Conservation (phyloP, 2,888 invertebrate genomes). For the Anthoptus insignis region DNA sequence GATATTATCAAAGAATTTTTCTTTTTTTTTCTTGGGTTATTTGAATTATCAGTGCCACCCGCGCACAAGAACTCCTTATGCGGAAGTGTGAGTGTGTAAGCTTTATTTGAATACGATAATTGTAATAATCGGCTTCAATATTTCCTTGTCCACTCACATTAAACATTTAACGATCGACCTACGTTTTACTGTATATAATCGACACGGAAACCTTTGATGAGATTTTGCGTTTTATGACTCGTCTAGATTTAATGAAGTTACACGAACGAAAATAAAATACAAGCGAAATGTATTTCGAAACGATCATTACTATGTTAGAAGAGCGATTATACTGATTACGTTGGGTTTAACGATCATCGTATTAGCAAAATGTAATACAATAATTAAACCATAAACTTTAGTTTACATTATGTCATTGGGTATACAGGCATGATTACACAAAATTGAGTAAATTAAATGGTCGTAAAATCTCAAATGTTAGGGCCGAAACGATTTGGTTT, state of each 20-base stretch:
- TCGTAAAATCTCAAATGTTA: no score
- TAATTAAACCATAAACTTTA: constrained; percentile 62
- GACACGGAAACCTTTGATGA: constrained; percentile 51
- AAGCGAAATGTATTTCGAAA: constrained; percentile 52
- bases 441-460: no score
- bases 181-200: constrained; percentile 20
- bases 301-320: constrained; percentile 53
- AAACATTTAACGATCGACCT: constrained; percentile 32
- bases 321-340: constrained; percentile 54
- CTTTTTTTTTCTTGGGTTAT: no score
- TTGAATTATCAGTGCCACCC: no score
- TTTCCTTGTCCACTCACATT: constrained; percentile 27
- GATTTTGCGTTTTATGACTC: constrained; percentile 53
- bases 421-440: no score
- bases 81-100: no score
- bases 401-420: no score
- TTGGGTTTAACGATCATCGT: constrained; percentile 60
- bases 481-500: no score
- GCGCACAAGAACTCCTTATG: no score
- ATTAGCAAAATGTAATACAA: constrained; percentile 47
- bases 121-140: no score
- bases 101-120: neutral
- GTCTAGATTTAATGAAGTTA: constrained; percentile 47
- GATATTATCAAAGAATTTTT: no score
- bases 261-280: constrained; percentile 49